phyloP scores from a whole-genome alignment of 2,797 vertebrate genomes.

The Alosa sapidissima region DNA sequence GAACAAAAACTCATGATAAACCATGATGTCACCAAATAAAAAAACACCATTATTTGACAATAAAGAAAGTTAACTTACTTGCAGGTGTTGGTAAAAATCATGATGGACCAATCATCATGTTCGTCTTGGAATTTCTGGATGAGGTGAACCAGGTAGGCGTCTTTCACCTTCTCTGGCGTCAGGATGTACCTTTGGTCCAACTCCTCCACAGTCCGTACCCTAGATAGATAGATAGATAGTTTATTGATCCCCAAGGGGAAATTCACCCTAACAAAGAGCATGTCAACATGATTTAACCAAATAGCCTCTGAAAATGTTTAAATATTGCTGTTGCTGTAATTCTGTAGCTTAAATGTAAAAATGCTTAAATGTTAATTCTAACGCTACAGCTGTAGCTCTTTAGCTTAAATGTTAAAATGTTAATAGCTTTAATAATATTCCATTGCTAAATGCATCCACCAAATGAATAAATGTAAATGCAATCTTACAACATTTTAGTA shows the following conservation, averaged over 20 bases:
- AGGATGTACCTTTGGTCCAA: slow-evolving; percentile 91
- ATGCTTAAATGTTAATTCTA: too few relatives aligned
- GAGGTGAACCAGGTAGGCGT: slow-evolving; percentile 90
- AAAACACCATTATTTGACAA: not conserved
- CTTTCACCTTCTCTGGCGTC: slow-evolving; percentile 91
- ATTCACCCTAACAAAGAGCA: slow-evolving; percentile 71
- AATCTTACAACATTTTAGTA: not conserved
- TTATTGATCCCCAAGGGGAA: too few relatives aligned
- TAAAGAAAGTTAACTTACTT: slow-evolving; percentile 78
- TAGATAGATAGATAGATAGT: too few relatives aligned
- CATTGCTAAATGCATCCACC: too few relatives aligned
- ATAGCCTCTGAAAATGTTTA: not conserved
- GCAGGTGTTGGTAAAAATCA: slow-evolving; percentile 97
- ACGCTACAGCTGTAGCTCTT: too few relatives aligned
- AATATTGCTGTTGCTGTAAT: too few relatives aligned
- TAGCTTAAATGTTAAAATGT: too few relatives aligned
- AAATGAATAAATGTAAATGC: too few relatives aligned
- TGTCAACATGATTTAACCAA: not conserved
- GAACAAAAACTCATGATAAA: not conserved
- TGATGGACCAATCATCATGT: slow-evolving; percentile 89
- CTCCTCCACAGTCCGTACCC: slow-evolving; percentile 86
- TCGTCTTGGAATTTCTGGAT: slow-evolving; percentile 89
- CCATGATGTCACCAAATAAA: not conserved
- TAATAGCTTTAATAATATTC: too few relatives aligned
- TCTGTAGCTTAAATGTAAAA: too few relatives aligned